Percentiles rank a stretch among this genome's conserved stretches.
Conservation (phyloP, 2,113 vertebrate species). For the Neomonachus schauinslandi region DNA sequence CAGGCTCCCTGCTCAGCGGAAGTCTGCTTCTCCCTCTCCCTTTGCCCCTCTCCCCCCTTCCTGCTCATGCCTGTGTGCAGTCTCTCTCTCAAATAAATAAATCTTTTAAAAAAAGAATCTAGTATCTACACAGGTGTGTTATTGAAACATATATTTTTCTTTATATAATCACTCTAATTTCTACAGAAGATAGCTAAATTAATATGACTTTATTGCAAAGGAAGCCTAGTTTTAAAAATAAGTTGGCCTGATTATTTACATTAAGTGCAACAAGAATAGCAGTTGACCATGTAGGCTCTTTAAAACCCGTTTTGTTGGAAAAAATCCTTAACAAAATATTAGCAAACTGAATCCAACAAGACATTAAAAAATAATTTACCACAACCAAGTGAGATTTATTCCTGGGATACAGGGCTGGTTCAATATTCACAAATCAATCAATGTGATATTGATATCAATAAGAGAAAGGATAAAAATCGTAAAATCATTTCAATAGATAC, state of each 20-base stretch:
- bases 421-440: not conserved
- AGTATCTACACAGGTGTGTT: not conserved
- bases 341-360: not conserved
- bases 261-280: not conserved
- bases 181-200: not conserved
- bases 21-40: no score
- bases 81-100: not conserved
- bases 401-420: not conserved
- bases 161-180: not conserved
- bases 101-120: not conserved
- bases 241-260: not conserved
- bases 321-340: not conserved
- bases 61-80: no score
- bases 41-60: no score
- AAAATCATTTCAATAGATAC: not conserved
- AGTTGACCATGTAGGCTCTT: not conserved
- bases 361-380: not conserved
- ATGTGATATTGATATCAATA: not conserved
- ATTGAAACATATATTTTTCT: not conserved
- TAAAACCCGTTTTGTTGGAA: not conserved
- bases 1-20: no score
- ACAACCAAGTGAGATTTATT: not conserved
- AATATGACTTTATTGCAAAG: not conserved
- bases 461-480: not conserved
- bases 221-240: not conserved